Evolutionary conservation across 2,888 invertebrate species (phyloP).

Genomic region (Laspeyria flexula): DNA sequence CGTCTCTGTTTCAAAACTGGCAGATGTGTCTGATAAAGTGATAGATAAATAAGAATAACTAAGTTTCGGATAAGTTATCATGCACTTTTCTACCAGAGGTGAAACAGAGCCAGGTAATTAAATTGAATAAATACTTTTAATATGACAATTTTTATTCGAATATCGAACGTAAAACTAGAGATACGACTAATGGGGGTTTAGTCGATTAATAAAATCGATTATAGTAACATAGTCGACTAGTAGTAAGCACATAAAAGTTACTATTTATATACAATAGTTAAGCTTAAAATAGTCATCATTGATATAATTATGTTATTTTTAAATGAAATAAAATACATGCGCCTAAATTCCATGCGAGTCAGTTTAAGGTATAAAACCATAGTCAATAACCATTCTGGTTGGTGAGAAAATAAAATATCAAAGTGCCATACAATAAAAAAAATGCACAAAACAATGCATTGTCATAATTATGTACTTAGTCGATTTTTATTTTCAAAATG

Average conservation of each 20-base stretch:
- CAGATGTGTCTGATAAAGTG: too few species aligned
- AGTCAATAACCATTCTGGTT: slow-evolving; percentile 36
- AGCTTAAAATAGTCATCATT: slow-evolving; percentile 15
- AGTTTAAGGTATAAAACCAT: slow-evolving; percentile 48
- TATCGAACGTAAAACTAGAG: slow-evolving; percentile 13
- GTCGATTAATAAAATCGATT: slow-evolving; percentile 22
- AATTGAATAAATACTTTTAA: not conserved
- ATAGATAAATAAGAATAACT: too few species aligned
- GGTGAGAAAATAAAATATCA: slow-evolving; percentile 17
- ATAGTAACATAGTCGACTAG: slow-evolving; percentile 37
- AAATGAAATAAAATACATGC: slow-evolving; percentile 50
- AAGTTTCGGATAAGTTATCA: too few species aligned
- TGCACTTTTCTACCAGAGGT: too few species aligned
- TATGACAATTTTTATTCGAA: not conserved
- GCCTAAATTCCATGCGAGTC: slow-evolving; percentile 41
- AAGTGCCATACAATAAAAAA: slow-evolving; percentile 29
- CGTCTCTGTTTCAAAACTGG: too few species aligned
- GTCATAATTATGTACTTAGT: slow-evolving; percentile 17
- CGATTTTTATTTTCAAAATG: slow-evolving; percentile 21
- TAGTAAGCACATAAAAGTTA: slow-evolving; percentile 35
- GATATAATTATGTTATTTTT: too few species aligned
- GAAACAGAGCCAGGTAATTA: too few species aligned
- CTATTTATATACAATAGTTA: slow-evolving; percentile 19
- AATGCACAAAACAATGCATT: slow-evolving; percentile 39
- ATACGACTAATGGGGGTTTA: slow-evolving; percentile 13